Evolutionary conservation across 2,888 invertebrate species (phyloP), one percentile per base, ranked within the genome.

Genomic region (Drosophila subsilvestris): DNA sequence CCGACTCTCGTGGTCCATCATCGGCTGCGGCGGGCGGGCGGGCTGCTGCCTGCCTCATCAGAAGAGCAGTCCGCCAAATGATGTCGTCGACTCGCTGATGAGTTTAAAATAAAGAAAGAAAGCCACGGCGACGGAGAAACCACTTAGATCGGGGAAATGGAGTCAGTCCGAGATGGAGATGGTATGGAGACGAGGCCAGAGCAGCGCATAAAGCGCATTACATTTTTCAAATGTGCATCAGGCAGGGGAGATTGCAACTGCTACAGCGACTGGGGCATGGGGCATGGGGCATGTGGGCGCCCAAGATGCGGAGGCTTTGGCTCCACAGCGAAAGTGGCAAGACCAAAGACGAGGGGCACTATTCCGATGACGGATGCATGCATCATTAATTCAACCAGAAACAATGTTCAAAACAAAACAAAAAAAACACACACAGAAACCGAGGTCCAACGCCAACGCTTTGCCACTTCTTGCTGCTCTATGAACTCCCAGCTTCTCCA

Each of bases 351-450:
- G 50, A 43, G 43, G 57, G 37, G 67, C 80, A 59, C 69, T 61
- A 77, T 63, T 78, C 75, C 74, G 89, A 84, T 87, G 89, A 87
- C 87, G 87, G 87, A 87, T 87, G 88, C 82, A 82, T 79, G 89
- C 88, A 86, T 88, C 88, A 87, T 87, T 87, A 87, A 89, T 87
- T 85, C 78, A 85, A 71, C 77, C 37, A 70, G 62, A 68, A 72
- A 63, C 73, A 78, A 53, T 66, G 53, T 63, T 60, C 59, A 66
- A 50, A 63, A 25, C 25, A n/a, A n/a, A n/a, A 25, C 22, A 50
- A 50, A 56, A 49, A 55, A 69, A 54, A 53, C 54, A 60, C 51
- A 58, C 59, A 27, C 50, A 58, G 56, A 44, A 59, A 50, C 57
- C n/a, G 37, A 37, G 37, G 2, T 37, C 37, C 37, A n/a, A 37